Evolutionary conservation across 2,888 invertebrate species (phyloP), one percentile per base, ranked within the genome.

Genomic region (Timema podura): DNA sequence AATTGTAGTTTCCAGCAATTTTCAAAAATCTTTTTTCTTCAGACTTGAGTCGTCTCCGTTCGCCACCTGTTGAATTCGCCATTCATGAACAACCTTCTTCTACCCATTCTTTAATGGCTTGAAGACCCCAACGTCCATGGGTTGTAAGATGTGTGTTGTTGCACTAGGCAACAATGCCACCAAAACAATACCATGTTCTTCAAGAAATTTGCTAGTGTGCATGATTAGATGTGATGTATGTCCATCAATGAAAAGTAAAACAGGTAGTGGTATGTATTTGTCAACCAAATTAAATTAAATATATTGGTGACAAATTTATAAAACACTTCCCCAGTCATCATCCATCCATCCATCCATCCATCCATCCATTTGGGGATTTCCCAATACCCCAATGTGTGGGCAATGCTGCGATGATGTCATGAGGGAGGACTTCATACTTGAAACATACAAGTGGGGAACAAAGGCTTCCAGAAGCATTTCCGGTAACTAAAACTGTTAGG

Each of bases 141-240:
- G 81, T 71, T 81, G 81, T 10, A 81, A 70, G 10, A 81, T 75
- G 72, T 80, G 80, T 5, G 80, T 80, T 61, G 11, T 30, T 0
- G 80, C 76, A 74, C 81, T 82, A 7, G 80, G 79, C 46, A 75
- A 76, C 16, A 82, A 73, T 48, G 78, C 76, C 67, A 79, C 73
- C 15, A 81, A 71, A 71, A 79, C 76, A 49, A 81, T 81, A 44
- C 75, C 73, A 70, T 80, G 79, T 65, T 77, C 74, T 70, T 74
- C 73, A 72, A 80, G 81, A 76, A 81, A 82, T 61, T 79, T 73
- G 69, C 78, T 79, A 13, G 80, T 71, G 67, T 79, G 76, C 71
- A 79, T 71, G 11, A 78, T 79, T 69, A 81, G 67, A 46, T 74
- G 68, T 48, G 68, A 72, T 16, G 48, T 47, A 65, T 77, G 76